These are phyloP conservation scores for Valencia hispanica DNA, from an alignment of 2,797 vertebrate genomes.

Conservation along the genomic window DNA sequence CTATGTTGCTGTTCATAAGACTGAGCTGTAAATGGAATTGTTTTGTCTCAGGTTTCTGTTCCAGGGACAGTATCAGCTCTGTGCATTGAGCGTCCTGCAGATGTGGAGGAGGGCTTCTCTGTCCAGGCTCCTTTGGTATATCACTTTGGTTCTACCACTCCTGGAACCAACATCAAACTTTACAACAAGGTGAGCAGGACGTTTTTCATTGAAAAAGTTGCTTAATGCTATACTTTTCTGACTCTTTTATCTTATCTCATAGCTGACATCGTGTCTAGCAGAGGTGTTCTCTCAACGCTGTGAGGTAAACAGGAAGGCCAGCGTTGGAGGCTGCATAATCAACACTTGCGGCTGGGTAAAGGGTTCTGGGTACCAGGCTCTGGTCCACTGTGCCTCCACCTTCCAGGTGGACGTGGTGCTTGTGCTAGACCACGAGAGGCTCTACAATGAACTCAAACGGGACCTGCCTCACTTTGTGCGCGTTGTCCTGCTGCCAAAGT, in stretches of 20 bases:
- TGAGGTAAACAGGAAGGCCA: constrained; percentile 94
- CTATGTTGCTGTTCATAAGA: neutral
- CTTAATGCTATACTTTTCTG: neutral
- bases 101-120: constrained; percentile 97
- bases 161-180: constrained; percentile 98
- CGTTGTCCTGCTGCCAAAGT: constrained; percentile 94
- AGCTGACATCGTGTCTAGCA: constrained; percentile 94
- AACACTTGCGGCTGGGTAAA: constrained; percentile 99
- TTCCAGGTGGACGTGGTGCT: constrained; percentile 98
- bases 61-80: constrained; percentile 96
- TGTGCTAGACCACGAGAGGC: constrained; percentile 95
- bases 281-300: constrained; percentile 97
- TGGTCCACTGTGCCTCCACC: constrained; percentile 95
- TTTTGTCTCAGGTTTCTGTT: constrained; percentile 85
- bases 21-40: neutral
- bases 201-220: neutral
- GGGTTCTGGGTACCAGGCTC: constrained; percentile 95
- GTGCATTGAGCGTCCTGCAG: constrained; percentile 95
- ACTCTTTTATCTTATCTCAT: constrained; percentile 6
- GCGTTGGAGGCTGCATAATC: constrained; percentile 95
- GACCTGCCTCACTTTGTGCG: constrained; percentile 97
- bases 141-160: constrained; percentile 97
- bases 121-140: constrained; percentile 97
- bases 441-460: constrained; percentile 96
- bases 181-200: constrained; percentile 91